Base-by-base conservation (phyloP, 2,888 invertebrate species). In the Pseudanteris insignis region DNA sequence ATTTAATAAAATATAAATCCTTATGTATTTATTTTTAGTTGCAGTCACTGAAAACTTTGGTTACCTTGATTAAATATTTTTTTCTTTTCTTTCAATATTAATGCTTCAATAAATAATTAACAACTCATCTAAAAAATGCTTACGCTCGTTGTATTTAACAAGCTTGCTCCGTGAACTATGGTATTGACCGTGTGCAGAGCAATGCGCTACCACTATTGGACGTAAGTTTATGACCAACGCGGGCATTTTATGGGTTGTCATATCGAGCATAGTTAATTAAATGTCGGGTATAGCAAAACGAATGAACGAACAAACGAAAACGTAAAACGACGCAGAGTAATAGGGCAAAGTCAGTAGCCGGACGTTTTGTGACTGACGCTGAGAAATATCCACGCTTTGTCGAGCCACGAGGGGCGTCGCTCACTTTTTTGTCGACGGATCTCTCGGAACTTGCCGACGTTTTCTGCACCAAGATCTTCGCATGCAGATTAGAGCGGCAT, bases 181-280 rank as follows among this genome's bases (percentile, higher is more conserved):
- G n/a, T n/a, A n/a, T n/a, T n/a, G n/a, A n/a, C n/a, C n/a, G n/a
- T n/a, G n/a, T n/a, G n/a, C n/a, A n/a, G n/a, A n/a, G n/a, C n/a
- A n/a, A n/a, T n/a, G n/a, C n/a, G n/a, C 3, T 18, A 18, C 3
- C 6, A 18, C 4, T 18, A 18, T 4, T 73, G 67, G 66, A 63
- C 34, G 59, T 36, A 67, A 71, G 63, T 76, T 77, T 76, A 76
- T 71, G 64, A 68, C 67, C 66, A 67, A 70, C 72, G 71, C 70
- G 68, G 68, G 70, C 64, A 67, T 66, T 72, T 74, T 74, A 75
- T 75, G 71, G 69, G 61, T 64, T 55, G 64, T 59, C 55, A 60
- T 62, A 68, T 64, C 61, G 61, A 69, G 63, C 73, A 74, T 72
- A 73, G 68, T 73, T 76, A 74, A 77, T 76, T 74, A 73, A 76